Percentiles rank a stretch among this genome's conserved stretches.
phyloP scores from a whole-genome alignment of 2,797 vertebrate genomes.

The Fratercula arctica region DNA sequence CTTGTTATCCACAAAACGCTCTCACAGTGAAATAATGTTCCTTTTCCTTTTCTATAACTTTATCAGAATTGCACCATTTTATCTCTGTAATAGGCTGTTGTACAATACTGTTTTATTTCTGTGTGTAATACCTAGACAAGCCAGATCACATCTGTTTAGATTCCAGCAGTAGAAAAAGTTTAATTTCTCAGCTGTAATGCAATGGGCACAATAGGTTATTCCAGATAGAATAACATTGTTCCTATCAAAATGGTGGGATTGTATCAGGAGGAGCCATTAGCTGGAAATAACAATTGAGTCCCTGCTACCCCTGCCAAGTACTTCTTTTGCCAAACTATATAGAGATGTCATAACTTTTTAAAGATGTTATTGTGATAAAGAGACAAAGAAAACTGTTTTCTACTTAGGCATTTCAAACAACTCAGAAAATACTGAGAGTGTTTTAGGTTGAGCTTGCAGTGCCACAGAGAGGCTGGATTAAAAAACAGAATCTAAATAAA shows the following conservation, averaged over 20 bases:
- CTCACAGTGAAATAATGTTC: constrained; percentile 30
- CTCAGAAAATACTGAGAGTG: neutral
- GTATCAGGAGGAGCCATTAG: constrained; percentile 16
- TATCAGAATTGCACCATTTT: constrained; percentile 43
- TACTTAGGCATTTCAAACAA: neutral
- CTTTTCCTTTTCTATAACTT: constrained; percentile 12
- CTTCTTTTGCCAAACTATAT: constrained; percentile 12
- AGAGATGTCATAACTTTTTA: constrained; percentile 34
- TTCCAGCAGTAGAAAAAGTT: constrained; percentile 40
- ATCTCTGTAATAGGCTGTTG: constrained; percentile 46
- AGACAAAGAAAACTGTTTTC: neutral
- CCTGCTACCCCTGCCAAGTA: neutral
- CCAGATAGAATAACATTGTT: constrained; percentile 8
- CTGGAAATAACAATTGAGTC: constrained; percentile 1
- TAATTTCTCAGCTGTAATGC: constrained; percentile 54
- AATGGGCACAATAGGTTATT: constrained; percentile 15
- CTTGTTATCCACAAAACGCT: constrained; percentile 7
- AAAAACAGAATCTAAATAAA: neutral
- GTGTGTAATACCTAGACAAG: constrained; percentile 21
- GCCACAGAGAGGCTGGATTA: neutral
- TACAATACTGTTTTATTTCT: constrained; percentile 53
- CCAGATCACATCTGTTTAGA: constrained; percentile 64
- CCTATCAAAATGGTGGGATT: constrained; percentile 8
- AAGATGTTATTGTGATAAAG: constrained; percentile 49
- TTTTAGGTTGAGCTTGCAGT: neutral